Conservation (phyloP, 2,797 vertebrate species). For the Pachyuromys duprasi region DNA sequence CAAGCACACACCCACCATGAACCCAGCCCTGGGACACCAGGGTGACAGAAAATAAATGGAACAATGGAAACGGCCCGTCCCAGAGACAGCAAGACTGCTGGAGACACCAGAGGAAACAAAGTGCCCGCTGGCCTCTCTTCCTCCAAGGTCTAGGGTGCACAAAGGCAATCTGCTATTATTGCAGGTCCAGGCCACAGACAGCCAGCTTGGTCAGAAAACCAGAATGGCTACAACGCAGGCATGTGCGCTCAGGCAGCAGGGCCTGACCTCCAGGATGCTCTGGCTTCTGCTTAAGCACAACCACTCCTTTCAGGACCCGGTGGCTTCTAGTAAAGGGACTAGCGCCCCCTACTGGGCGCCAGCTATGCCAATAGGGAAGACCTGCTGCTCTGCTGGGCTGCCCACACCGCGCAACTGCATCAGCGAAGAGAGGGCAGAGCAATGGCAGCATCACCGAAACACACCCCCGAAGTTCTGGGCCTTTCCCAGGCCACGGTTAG, state of each 20-base stretch:
- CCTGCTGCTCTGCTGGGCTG: neutral
- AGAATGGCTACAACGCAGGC: neutral
- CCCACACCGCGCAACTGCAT: neutral
- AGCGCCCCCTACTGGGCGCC: constrained; percentile 83
- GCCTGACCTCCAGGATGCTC: neutral
- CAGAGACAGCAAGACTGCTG: neutral
- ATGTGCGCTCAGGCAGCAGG: neutral
- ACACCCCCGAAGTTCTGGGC: neutral
- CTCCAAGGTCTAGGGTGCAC: neutral
- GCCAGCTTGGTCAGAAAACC: neutral
- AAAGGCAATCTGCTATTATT: neutral
- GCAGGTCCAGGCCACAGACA: neutral
- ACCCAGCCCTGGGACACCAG: neutral
- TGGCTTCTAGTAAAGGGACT: constrained; percentile 69
- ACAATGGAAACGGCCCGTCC: neutral
- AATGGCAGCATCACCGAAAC: neutral
- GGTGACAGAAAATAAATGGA: neutral
- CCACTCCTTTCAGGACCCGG: neutral
- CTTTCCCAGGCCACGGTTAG: neutral
- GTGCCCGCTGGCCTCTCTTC: neutral
- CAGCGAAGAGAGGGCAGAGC: neutral
- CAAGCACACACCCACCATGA: neutral
- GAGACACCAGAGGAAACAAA: neutral
- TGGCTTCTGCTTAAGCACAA: neutral
- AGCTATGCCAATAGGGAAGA: neutral